Evolutionary conservation across 2,888 invertebrate species (phyloP).

Genomic region (Chromoteleia sp.): DNA sequence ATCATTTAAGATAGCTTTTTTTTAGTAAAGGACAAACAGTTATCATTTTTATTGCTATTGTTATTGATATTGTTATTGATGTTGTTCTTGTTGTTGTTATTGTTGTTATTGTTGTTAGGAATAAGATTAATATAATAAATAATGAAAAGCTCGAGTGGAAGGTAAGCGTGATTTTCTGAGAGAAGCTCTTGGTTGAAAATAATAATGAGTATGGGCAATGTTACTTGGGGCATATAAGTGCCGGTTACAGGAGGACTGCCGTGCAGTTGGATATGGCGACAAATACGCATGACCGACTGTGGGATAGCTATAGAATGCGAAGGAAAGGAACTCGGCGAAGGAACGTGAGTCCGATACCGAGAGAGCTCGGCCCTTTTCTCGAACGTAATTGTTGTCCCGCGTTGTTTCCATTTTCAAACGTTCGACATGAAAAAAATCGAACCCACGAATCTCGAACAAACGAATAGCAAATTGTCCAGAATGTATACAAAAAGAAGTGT

Average conservation of each 20-base stretch:
- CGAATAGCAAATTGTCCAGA: too few relatives aligned
- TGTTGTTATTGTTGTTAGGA: too few relatives aligned
- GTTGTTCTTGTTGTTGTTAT: too few relatives aligned
- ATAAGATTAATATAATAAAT: too few relatives aligned
- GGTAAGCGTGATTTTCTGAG: slow-evolving; percentile 5
- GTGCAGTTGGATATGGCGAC: slow-evolving; percentile 64
- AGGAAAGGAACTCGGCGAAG: slow-evolving; percentile 62
- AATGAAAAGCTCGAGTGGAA: neutral
- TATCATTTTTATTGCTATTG: too few relatives aligned
- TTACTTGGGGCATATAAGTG: slow-evolving; percentile 60
- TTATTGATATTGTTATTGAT: too few relatives aligned
- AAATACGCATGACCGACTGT: slow-evolving; percentile 72
- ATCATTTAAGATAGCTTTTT: too few relatives aligned
- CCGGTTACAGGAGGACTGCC: slow-evolving; percentile 48
- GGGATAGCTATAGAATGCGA: slow-evolving; percentile 69
- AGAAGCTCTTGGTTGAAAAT: slow-evolving; percentile 35
- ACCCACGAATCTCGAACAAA: too few relatives aligned
- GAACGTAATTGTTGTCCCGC: slow-evolving; percentile 71
- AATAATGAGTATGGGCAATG: slow-evolving; percentile 46
- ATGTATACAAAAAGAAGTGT: too few relatives aligned
- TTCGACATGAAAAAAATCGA: neutral
- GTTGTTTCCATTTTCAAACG: slow-evolving; percentile 31
- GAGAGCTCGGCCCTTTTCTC: slow-evolving; percentile 68
- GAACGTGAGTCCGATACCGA: slow-evolving; percentile 66
- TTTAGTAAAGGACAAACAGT: too few relatives aligned